A percentile compares a stretch with the other conserved stretches of the same genome.
Evolutionary conservation across 1,140 invertebrate genomes (phyloP).

Genomic region (Paraescarpia echinospica): DNA sequence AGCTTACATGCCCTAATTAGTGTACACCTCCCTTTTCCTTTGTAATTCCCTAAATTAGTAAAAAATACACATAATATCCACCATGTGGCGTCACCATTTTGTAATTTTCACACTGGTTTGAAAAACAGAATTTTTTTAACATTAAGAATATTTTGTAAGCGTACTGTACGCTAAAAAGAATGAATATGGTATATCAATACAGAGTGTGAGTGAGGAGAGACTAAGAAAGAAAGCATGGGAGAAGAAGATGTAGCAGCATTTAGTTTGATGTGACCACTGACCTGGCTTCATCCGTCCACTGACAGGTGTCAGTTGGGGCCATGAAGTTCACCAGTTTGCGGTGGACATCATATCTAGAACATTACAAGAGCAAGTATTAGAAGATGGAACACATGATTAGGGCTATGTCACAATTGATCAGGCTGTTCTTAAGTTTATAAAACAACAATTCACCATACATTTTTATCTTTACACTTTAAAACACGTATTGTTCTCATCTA

Average conservation of each 20-base stretch:
- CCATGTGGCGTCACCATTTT: too few species aligned
- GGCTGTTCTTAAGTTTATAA: neutral
- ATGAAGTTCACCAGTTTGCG: constrained; percentile 91
- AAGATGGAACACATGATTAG: neutral
- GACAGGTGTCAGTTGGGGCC: constrained; percentile 73
- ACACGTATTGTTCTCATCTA: neutral
- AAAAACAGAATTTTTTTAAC: too few species aligned
- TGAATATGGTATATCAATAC: too few species aligned
- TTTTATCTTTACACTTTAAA: constrained; percentile 7
- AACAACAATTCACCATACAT: neutral
- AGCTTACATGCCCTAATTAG: too few species aligned
- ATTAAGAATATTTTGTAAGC: too few species aligned
- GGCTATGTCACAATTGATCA: neutral
- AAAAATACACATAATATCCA: too few species aligned
- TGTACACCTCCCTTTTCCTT: too few species aligned
- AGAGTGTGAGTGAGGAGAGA: too few species aligned
- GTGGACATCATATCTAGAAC: constrained; percentile 81
- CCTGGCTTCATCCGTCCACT: constrained; percentile 76
- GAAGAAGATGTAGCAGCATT: neutral
- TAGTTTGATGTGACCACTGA: constrained; percentile 20
- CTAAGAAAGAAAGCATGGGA: too few species aligned
- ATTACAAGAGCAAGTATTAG: neutral
- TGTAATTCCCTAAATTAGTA: too few species aligned
- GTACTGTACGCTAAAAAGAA: too few species aligned
- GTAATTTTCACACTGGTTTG: too few species aligned